A percentile compares a stretch with the other conserved stretches of the same genome.
Evolutionary conservation across 2,888 invertebrate species (phyloP).

Genomic region (Nasonia oneida): DNA sequence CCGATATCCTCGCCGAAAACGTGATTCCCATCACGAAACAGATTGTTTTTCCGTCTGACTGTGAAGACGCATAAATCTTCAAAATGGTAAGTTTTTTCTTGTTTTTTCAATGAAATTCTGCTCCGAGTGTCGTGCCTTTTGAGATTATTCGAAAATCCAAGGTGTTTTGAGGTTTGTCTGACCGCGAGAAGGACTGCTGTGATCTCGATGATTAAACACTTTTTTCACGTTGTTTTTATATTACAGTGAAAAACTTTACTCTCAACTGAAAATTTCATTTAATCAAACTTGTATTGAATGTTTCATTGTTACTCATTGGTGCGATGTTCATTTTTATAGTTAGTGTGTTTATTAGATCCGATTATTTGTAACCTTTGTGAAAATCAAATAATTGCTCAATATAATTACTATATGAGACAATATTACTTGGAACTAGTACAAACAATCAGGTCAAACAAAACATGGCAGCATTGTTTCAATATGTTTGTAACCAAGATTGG

Average conservation of each 20-base stretch:
- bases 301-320: neutral
- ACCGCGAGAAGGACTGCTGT: neutral
- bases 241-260: neutral
- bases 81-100: slow-evolving; percentile 51
- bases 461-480: slow-evolving; percentile 1
- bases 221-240: neutral
- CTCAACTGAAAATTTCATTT: neutral
- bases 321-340: neutral
- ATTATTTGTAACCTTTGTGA: neutral
- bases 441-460: neutral
- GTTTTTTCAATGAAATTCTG: neutral
- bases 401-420: neutral
- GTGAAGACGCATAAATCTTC: neutral
- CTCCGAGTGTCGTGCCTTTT: too few species aligned
- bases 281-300: neutral
- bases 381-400: neutral
- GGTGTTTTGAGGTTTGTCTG: neutral
- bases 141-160: neutral
- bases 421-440: neutral
- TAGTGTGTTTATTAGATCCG: too few species aligned
- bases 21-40: slow-evolving; percentile 36
- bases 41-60: slow-evolving; percentile 44
- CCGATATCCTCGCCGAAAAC: slow-evolving; percentile 1
- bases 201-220: slow-evolving; percentile 25
- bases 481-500: neutral